phyloP scores from a whole-genome alignment of 2,797 vertebrate species.

The Brotula barbata region DNA sequence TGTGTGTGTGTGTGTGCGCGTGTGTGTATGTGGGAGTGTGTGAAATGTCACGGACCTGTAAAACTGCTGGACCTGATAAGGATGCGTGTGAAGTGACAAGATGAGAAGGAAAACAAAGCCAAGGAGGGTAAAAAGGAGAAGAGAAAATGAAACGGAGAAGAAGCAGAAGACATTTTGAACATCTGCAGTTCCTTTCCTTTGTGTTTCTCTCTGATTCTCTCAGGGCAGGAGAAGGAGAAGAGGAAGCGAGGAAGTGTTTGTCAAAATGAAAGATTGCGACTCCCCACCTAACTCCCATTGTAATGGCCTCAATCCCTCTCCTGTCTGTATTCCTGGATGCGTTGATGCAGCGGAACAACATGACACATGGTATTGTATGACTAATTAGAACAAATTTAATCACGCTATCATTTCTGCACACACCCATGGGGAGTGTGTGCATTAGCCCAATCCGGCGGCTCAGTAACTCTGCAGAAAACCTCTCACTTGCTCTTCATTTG shows the following conservation, averaged over 20 bases:
- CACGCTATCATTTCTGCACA: conserved; percentile 73
- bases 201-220: conserved; percentile 49
- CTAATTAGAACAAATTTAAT: conserved; percentile 81
- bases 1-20: too few relatives aligned
- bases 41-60: conserved; percentile 54
- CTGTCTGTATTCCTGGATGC: conserved; percentile 68
- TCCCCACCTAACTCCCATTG: conserved; percentile 57
- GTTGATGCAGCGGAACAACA: conserved; percentile 71
- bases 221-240: conserved; percentile 23
- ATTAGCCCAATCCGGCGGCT: conserved; percentile 72
- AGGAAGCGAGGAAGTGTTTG: conserved; percentile 53
- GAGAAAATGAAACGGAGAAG: conserved; percentile 40
- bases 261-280: conserved; percentile 77
- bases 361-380: conserved; percentile 73
- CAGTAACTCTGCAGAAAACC: conserved; percentile 57
- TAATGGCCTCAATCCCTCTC: conserved; percentile 71
- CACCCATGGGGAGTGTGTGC: conserved; percentile 72
- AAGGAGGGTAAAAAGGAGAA: neutral
- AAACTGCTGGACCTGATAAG: conserved; percentile 43
- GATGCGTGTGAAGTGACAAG: conserved; percentile 44
- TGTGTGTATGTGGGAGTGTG: conserved; percentile 42
- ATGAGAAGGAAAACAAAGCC: conserved; percentile 23
- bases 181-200: conserved; percentile 47
- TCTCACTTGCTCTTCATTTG: conserved; percentile 30
- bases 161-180: conserved; percentile 50